Evolutionary conservation across 2,888 invertebrate genomes (phyloP).

Genomic region (Sesia apiformis): DNA sequence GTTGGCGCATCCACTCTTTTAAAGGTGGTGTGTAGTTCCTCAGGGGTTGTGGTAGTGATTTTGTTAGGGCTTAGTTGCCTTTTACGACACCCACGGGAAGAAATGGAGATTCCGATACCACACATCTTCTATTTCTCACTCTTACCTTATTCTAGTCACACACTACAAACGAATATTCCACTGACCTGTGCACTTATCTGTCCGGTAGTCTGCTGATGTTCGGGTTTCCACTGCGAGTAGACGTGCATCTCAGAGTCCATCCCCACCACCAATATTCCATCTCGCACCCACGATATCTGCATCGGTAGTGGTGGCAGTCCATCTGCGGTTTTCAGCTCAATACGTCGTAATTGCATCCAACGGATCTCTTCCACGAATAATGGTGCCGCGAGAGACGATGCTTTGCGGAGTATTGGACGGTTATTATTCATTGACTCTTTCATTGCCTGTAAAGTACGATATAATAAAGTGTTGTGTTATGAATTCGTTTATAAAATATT

Average conservation of each 20-base stretch:
- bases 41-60: too few relatives aligned
- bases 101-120: too few relatives aligned
- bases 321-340: slow-evolving; percentile 94
- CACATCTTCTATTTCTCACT: too few relatives aligned
- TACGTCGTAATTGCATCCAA: slow-evolving; percentile 96
- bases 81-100: too few relatives aligned
- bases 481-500: too few relatives aligned
- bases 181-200: slow-evolving; percentile 37
- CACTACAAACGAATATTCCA: too few relatives aligned
- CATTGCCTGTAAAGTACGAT: slow-evolving; percentile 74
- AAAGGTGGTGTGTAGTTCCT: too few relatives aligned
- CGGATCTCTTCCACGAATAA: slow-evolving; percentile 93
- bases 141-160: too few relatives aligned
- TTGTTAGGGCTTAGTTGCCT: too few relatives aligned
- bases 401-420: slow-evolving; percentile 89
- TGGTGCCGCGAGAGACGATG: slow-evolving; percentile 92
- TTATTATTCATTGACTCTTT: slow-evolving; percentile 89
- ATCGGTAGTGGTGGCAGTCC: slow-evolving; percentile 97
- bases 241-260: slow-evolving; percentile 99
- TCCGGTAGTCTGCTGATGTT: slow-evolving; percentile 49
- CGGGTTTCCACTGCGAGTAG: slow-evolving; percentile 97
- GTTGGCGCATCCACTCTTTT: too few relatives aligned
- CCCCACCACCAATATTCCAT: slow-evolving; percentile 97
- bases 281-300: slow-evolving; percentile 99
- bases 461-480: too few relatives aligned